phyloP scores from a whole-genome alignment of 1,140 invertebrate species.

The Cydia strobilella region DNA sequence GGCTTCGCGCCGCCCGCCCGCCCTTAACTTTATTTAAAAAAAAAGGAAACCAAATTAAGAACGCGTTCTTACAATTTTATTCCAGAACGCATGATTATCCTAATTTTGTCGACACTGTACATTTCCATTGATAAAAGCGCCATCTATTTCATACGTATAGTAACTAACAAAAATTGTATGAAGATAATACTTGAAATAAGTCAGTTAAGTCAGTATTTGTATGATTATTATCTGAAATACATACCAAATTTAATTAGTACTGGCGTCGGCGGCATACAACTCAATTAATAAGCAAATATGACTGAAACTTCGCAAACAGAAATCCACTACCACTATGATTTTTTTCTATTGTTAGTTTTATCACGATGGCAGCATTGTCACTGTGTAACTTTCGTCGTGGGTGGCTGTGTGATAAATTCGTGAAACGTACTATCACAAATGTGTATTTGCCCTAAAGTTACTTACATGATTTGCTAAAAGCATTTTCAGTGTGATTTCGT shows the following conservation, averaged over 20 bases:
- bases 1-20: too few species aligned
- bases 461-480: slow-evolving; percentile 4
- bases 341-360: slow-evolving; percentile 35
- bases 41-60: neutral
- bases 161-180: neutral
- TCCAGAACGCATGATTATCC: slow-evolving; percentile 1
- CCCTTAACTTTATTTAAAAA: too few species aligned
- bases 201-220: neutral
- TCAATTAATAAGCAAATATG: neutral
- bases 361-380: slow-evolving; percentile 58
- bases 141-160: neutral
- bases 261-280: neutral
- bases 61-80: neutral
- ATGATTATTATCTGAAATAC: neutral
- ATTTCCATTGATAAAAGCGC: neutral
- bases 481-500: neutral
- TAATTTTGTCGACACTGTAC: slow-evolving; percentile 4
- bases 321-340: neutral
- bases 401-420: slow-evolving; percentile 46
- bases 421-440: slow-evolving; percentile 22
- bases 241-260: neutral
- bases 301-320: neutral
- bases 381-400: slow-evolving; percentile 70
- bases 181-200: neutral
- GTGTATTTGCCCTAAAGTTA: slow-evolving; percentile 20